Conservation (phyloP, 2,888 invertebrate species). For the Plebejus anna region DNA sequence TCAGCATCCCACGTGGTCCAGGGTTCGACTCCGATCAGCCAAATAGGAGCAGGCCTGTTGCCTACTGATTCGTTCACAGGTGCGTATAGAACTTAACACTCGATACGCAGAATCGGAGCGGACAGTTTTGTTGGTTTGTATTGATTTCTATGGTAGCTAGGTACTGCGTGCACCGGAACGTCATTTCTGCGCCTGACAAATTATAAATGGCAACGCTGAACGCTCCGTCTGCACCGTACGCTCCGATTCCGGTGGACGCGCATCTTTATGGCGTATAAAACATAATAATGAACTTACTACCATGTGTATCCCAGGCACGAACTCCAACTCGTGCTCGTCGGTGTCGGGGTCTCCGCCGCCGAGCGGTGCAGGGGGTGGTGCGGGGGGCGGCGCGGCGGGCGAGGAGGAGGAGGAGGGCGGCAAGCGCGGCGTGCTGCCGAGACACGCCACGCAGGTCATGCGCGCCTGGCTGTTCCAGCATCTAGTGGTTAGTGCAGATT, state of each 20-base stretch:
- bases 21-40: constrained; percentile 92
- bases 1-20: constrained; percentile 81
- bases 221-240: too few relatives aligned
- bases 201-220: too few relatives aligned
- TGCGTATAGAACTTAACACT: constrained; percentile 37
- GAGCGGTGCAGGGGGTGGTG: background rate
- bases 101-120: background rate
- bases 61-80: constrained; percentile 73
- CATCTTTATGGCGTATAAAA: background rate
- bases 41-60: constrained; percentile 88
- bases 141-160: too few relatives aligned
- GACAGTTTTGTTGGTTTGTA: too few relatives aligned
- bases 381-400: constrained; percentile 62
- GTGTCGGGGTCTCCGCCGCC: constrained; percentile 78
- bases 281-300: background rate
- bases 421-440: constrained; percentile 95
- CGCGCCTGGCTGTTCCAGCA: constrained; percentile 98
- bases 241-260: too few relatives aligned
- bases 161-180: too few relatives aligned
- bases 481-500: constrained; percentile 86
- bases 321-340: constrained; percentile 72
- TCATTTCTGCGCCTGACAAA: too few relatives aligned
- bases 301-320: constrained; percentile 52
- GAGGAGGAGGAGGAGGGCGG: constrained; percentile 80
- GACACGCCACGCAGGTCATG: constrained; percentile 98